Evolutionary conservation across 2,113 vertebrate species (phyloP).

Genomic region (Ciconia boyciana): DNA sequence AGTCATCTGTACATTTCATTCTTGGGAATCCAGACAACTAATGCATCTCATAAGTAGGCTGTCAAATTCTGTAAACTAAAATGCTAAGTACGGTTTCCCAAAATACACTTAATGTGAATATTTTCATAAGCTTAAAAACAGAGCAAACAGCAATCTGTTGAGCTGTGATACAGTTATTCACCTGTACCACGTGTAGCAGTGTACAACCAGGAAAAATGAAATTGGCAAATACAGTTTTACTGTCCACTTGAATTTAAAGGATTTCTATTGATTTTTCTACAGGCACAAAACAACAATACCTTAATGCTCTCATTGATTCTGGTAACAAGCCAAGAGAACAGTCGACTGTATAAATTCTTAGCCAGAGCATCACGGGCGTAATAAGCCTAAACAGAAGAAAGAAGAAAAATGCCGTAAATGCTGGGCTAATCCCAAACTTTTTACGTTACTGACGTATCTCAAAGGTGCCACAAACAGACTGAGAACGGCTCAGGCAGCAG

Average conservation of each 20-base stretch:
- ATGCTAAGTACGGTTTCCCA: neutral
- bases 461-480: neutral
- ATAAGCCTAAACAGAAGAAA: constrained; percentile 83
- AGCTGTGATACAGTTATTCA: neutral
- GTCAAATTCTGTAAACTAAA: neutral
- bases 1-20: neutral
- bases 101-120: neutral
- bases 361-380: constrained; percentile 96
- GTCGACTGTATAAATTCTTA: constrained; percentile 96
- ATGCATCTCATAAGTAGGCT: neutral
- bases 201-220: neutral
- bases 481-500: neutral
- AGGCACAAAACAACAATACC: constrained; percentile 68
- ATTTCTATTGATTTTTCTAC: neutral
- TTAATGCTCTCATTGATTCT: constrained; percentile 99
- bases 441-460: neutral
- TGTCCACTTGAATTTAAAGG: neutral
- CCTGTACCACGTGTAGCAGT: neutral
- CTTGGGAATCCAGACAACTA: neutral
- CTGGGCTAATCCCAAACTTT: neutral
- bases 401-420: neutral
- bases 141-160: neutral
- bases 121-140: neutral
- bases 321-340: constrained; percentile 95
- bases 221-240: neutral